Evolutionary conservation across 2,797 vertebrate genomes (phyloP).

Genomic region (Acrossocheilus wenchowensis): DNA sequence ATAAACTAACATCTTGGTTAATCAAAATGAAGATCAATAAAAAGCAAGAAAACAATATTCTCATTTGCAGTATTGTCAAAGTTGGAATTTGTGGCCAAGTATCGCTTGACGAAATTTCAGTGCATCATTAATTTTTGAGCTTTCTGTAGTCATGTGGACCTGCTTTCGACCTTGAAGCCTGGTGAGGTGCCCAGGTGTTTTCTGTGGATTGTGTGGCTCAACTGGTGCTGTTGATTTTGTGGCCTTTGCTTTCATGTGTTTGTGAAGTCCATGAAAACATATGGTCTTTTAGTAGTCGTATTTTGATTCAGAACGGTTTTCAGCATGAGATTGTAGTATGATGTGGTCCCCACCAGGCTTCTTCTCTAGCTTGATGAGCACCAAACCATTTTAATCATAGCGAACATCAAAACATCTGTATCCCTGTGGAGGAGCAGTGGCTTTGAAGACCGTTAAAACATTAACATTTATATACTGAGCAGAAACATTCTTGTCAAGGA

Average conservation of each 20-base stretch:
- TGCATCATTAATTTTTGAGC: too few relatives aligned
- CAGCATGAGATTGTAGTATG: neutral
- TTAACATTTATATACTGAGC: neutral
- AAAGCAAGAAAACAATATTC: neutral
- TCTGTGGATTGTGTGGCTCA: neutral
- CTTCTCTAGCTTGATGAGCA: neutral
- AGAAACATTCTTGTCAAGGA: neutral
- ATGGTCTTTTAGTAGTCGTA: neutral
- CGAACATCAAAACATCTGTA: slow-evolving; percentile 63
- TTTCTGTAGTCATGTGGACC: neutral
- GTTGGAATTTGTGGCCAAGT: too few relatives aligned
- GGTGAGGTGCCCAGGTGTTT: neutral
- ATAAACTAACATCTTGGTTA: neutral
- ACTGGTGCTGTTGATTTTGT: neutral
- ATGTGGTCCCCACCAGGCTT: neutral
- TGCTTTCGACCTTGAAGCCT: neutral
- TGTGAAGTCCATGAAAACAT: neutral
- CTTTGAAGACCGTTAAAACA: slow-evolving; percentile 36
- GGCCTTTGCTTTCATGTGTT: neutral
- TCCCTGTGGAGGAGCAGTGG: slow-evolving; percentile 42
- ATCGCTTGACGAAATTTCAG: too few relatives aligned
- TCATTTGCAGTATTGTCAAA: neutral
- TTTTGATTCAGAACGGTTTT: neutral
- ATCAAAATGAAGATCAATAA: neutral
- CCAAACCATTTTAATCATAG: slow-evolving; percentile 43